These are phyloP conservation scores for Coturnix japonica DNA, from an alignment of 2,113 vertebrate species.

Conservation along the genomic window DNA sequence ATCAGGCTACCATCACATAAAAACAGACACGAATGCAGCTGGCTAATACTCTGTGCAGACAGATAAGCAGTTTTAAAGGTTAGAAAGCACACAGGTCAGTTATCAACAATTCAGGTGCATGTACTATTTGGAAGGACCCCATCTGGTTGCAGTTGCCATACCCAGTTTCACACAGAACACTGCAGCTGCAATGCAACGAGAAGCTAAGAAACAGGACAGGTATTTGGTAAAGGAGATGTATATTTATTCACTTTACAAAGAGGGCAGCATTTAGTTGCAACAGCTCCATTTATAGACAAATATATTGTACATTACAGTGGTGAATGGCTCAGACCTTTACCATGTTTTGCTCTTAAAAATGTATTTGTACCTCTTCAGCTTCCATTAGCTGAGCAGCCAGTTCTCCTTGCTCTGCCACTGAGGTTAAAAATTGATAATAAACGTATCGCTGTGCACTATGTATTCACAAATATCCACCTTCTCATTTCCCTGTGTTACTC, in stretches of 20 bases:
- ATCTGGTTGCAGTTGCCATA: background rate
- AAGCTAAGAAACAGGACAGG: slow-evolving; percentile 54
- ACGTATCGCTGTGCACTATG: slow-evolving; percentile 51
- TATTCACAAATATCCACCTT: slow-evolving; percentile 66
- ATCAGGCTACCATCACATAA: rapidly evolving
- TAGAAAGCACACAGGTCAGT: background rate
- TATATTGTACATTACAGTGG: slow-evolving; percentile 81
- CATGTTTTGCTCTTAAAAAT: slow-evolving; percentile 59
- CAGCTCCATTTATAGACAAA: slow-evolving; percentile 85
- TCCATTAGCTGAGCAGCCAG: slow-evolving; percentile 46
- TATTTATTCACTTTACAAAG: slow-evolving; percentile 90
- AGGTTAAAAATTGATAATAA: slow-evolving; percentile 63
- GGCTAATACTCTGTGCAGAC: background rate
- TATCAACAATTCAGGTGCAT: background rate
- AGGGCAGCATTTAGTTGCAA: slow-evolving; percentile 81
- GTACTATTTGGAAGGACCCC: background rate
- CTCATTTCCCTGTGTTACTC: slow-evolving; percentile 37
- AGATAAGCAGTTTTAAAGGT: background rate
- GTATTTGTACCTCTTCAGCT: slow-evolving; percentile 68
- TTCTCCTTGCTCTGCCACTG: slow-evolving; percentile 60
- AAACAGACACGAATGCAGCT: background rate
- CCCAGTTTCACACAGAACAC: rapidly evolving
- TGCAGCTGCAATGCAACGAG: background rate
- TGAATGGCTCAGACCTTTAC: slow-evolving; percentile 71
- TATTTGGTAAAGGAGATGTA: slow-evolving; percentile 80